A percentile compares a stretch with the other conserved stretches of the same genome.
Conservation (phyloP, 2,888 invertebrate species). For the Hirtodrosophila trivittata region DNA sequence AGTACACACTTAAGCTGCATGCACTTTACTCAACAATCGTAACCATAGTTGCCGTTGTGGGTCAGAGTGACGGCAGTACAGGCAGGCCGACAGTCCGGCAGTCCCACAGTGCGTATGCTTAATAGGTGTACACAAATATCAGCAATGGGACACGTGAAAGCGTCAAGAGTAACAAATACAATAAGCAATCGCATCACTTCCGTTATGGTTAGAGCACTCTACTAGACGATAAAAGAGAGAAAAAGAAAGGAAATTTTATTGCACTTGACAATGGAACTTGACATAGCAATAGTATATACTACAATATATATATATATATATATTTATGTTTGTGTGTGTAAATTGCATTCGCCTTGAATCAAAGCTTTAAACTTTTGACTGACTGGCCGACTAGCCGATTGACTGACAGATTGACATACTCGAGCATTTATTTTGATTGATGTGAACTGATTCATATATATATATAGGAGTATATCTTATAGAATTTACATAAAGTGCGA, state of each 20-base stretch:
- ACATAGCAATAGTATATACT: no score
- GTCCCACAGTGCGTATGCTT: constrained; percentile 50
- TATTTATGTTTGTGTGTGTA: constrained; percentile 5
- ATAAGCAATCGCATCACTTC: constrained; percentile 45
- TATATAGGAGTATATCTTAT: constrained; percentile 6
- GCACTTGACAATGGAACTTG: constrained; percentile 70
- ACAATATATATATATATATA: no score
- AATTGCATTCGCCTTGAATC: constrained; percentile 63
- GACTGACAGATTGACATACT: constrained; percentile 16
- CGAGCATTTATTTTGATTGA: constrained; percentile 49
- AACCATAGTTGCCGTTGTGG: constrained; percentile 26
- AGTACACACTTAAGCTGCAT: constrained; percentile 46
- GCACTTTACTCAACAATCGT: constrained; percentile 47
- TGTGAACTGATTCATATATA: constrained; percentile 36
- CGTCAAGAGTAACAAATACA: constrained; percentile 16
- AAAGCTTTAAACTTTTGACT: constrained; percentile 60
- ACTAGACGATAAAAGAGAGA: constrained; percentile 5
- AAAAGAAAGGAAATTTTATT: constrained; percentile 51
- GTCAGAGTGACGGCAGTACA: constrained; percentile 21
- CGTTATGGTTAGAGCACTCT: constrained; percentile 39
- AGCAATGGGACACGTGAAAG: constrained; percentile 61
- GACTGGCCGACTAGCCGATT: constrained; percentile 24
- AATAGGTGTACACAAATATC: constrained; percentile 43
- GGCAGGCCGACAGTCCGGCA: constrained; percentile 2
- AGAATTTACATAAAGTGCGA: constrained; percentile 62